Base-by-base conservation (phyloP, 2,888 invertebrate species). In the Cerastoderma edule region DNA sequence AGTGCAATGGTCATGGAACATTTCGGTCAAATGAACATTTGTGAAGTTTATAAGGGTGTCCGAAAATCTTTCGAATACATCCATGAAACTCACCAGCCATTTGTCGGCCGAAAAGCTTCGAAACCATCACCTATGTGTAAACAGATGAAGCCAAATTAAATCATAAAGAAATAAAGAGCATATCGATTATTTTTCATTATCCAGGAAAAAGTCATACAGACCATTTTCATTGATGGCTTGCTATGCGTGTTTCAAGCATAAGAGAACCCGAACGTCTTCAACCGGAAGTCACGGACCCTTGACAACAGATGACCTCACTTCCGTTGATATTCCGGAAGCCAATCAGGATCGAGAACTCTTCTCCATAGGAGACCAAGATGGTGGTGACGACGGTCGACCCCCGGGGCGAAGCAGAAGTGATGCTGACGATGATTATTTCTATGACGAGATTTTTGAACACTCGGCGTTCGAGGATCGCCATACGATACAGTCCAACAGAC, bases 401-500 rank as follows among this genome's bases (percentile, higher is more conserved):
- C 39, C 39, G 27, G 44, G 50, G 32, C 30, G 30, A 16, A 50
- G 44, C 2, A n/a, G 69, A 4, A 30, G 22, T 8, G 39, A 50
- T 24, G 32, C 53, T 13, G 82, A 79, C 4, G 82, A 82, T 27
- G 85, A 80, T 39, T 85, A 83, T 69, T 85, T 83, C 54, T 85
- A 84, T 54, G 85, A 85, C 35, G 85, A 85, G 69, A 83, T 85
- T 33, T 85, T 84, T 54, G 85, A 83, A 64, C 67, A 63, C 27
- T 85, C 85, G n/a, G 85, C 85, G 22, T 85, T 85, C 75, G 78
- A 78, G 1, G 85, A 84, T 57, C 76, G 72, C 64, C 65, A 27
- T 28, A 85, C 83, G 32, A 76, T 80, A 13, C 46, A 74, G n/a
- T 68, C 83, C 28, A 83, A 78, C 24, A 80, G 44, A 73, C 69